phyloP scores from a whole-genome alignment of 2,797 vertebrate species.

The Anabas testudineus region DNA sequence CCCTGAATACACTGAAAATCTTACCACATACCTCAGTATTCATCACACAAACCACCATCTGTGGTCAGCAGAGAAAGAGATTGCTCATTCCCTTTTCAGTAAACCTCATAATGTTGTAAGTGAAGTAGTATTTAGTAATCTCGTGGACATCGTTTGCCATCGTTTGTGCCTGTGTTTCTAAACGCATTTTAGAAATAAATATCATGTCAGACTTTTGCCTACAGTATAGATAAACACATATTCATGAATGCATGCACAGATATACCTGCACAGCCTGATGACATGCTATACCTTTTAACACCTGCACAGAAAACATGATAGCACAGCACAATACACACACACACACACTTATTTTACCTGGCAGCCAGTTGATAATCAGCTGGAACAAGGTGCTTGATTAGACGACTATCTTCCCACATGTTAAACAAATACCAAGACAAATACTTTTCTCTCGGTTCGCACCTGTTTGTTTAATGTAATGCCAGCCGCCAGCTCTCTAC shows the following conservation, averaged over 20 bases:
- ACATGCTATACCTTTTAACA: background rate
- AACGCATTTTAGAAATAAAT: background rate
- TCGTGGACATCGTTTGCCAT: background rate
- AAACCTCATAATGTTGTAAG: background rate
- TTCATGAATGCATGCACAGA: background rate
- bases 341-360: constrained; percentile 60
- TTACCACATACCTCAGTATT: background rate
- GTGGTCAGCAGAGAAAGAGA: background rate
- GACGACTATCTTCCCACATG: background rate
- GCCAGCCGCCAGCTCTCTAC: constrained; percentile 16
- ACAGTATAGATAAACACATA: background rate
- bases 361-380: constrained; percentile 10
- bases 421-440: constrained; percentile 42
- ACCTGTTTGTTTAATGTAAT: constrained; percentile 59
- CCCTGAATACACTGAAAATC: background rate
- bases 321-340: background rate
- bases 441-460: constrained; percentile 36
- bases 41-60: constrained; percentile 1
- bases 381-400: constrained; percentile 2
- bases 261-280: background rate
- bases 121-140: background rate
- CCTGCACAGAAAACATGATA: background rate
- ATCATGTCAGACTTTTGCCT: background rate
- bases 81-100: background rate
- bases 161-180: too few species aligned